Base-by-base conservation (phyloP, 2,113 vertebrate genomes). In the Origma solitaria region DNA sequence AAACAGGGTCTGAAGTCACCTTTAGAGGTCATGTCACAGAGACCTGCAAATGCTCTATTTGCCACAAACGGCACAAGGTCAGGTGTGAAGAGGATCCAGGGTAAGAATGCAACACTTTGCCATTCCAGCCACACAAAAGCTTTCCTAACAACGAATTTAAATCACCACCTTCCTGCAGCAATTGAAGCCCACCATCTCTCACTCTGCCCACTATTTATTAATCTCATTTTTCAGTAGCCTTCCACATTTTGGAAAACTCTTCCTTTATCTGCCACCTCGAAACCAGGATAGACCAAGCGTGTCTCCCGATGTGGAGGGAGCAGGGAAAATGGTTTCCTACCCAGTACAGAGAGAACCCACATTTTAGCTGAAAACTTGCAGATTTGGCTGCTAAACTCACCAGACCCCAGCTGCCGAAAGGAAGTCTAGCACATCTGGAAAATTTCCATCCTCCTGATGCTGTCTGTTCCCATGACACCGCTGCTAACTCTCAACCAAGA, bases 291-390 rank as follows among this genome's bases (percentile, higher is more conserved):
- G 58, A 58, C 33, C 12, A 24, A 83, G 33, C 10, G 4, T 5
- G 0, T 50, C 57, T 25, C 40, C n/a, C 8, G 1, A 9, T 7
- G 15, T 3, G 16, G 31, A 28, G 35, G 18, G 31, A 81, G 37
- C 16, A n/a, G 16, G 19, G 30, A 37, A 76, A 21, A 30, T 40
- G 23, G 5, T 40, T 73, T 50, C 27, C 54, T 81, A 51, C 22
- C 54, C 49, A 47, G 21, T 19, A 30, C 12, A 47, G 38, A 81
- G 35, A 50, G 20, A 60, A 72, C 38, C 68, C 54, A 71, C 20
- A 73, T 72, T 90, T 82, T 70, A 88, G 12, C 37, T 72, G 79
- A 95, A 88, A 71, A 22, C 53, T 81, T 76, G 42, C 75, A 79
- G 79, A 65, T 80, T 73, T 86, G 79, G 58, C 62, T 35, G 73